phyloP scores from a whole-genome alignment of 2,113 vertebrate species.

The Oryzias curvinotus region DNA sequence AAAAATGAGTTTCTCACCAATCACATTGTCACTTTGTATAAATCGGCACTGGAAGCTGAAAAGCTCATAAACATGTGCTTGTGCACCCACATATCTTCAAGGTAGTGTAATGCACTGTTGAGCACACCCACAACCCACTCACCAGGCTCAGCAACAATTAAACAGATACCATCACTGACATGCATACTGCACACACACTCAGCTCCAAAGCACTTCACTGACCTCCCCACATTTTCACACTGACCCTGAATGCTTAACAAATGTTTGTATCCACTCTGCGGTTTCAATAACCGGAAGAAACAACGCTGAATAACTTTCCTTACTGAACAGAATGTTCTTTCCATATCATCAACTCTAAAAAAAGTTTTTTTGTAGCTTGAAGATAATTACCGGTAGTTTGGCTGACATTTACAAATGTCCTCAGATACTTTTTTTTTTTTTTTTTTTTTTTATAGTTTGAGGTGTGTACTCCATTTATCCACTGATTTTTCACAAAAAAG shows the following conservation, averaged over 20 bases:
- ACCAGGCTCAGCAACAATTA: constrained; percentile 49
- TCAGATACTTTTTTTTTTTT: not conserved
- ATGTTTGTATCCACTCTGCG: constrained; percentile 26
- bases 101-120: constrained; percentile 26
- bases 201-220: constrained; percentile 22
- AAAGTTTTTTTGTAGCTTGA: not conserved
- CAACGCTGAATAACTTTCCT: not conserved
- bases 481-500: too few species aligned
- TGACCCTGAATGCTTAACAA: constrained; percentile 27
- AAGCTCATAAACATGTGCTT: constrained; percentile 55
- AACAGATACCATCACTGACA: constrained; percentile 41
- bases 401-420: too few species aligned
- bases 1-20: constrained; percentile 41
- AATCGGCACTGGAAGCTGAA: constrained; percentile 54
- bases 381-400: not conserved
- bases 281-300: constrained; percentile 16
- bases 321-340: not conserved
- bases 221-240: constrained; percentile 22
- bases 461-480: too few species aligned
- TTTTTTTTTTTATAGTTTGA: not conserved
- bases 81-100: constrained; percentile 48
- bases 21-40: constrained; percentile 49
- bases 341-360: not conserved
- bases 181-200: constrained; percentile 28
- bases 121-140: constrained; percentile 41